Evolutionary conservation across 2,113 vertebrate genomes (phyloP).

Genomic region (Helogale parvula): DNA sequence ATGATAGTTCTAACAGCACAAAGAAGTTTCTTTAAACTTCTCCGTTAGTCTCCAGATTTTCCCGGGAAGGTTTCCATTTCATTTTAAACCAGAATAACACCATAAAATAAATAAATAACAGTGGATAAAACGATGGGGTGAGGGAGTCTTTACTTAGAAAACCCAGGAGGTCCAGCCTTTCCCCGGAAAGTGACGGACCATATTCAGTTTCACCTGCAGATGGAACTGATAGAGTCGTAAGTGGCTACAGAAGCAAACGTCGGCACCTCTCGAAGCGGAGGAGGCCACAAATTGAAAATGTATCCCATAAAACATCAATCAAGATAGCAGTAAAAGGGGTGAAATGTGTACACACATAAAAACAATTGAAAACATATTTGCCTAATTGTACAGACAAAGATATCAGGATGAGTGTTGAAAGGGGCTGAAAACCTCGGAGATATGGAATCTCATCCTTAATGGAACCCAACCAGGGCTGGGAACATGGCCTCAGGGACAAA

Average conservation of each 20-base stretch:
- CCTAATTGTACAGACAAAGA: slow-evolving; percentile 75
- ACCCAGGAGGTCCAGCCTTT: slow-evolving; percentile 42
- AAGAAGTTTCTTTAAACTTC: neutral
- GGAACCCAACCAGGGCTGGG: slow-evolving; percentile 67
- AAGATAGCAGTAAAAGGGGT: slow-evolving; percentile 76
- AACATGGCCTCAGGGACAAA: slow-evolving; percentile 76
- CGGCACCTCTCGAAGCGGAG: slow-evolving; percentile 67
- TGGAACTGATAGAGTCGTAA: slow-evolving; percentile 76
- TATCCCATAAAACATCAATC: slow-evolving; percentile 76
- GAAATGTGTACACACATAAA: slow-evolving; percentile 78
- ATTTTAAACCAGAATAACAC: slow-evolving; percentile 44
- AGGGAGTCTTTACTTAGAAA: slow-evolving; percentile 35
- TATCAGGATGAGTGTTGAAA: slow-evolving; percentile 59
- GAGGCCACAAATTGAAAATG: slow-evolving; percentile 70
- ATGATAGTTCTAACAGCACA: slow-evolving; percentile 35
- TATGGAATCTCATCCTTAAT: slow-evolving; percentile 19
- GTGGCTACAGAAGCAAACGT: slow-evolving; percentile 72
- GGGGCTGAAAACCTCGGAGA: neutral
- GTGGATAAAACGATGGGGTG: neutral
- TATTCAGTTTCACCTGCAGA: slow-evolving; percentile 79
- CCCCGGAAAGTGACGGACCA: slow-evolving; percentile 33
- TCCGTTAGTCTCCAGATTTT: neutral
- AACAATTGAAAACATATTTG: slow-evolving; percentile 71
- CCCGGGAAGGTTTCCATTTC: slow-evolving; percentile 24
- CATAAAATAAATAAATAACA: slow-evolving; percentile 45